phyloP scores from a whole-genome alignment of 2,113 vertebrate genomes.

The Barnardius zonarius region DNA sequence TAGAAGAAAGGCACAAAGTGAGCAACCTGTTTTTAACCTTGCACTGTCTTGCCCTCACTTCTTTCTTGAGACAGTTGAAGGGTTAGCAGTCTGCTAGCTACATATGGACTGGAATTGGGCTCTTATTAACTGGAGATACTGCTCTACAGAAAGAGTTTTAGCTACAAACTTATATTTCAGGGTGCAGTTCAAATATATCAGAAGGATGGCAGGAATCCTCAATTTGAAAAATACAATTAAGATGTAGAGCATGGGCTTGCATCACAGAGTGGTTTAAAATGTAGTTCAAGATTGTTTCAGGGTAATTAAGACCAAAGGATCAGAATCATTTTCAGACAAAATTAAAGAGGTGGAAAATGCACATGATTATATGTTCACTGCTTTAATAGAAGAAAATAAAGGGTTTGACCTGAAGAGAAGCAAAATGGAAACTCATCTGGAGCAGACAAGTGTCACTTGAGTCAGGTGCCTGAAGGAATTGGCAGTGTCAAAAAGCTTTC shows the following conservation, averaged over 20 bases:
- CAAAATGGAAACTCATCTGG: neutral
- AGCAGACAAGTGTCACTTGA: neutral
- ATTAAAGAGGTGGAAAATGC: neutral
- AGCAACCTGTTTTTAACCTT: neutral
- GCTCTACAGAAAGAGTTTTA: neutral
- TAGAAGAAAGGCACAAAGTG: neutral
- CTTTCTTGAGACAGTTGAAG: neutral
- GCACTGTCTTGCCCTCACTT: neutral
- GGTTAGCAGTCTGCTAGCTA: neutral
- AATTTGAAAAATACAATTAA: constrained; percentile 25
- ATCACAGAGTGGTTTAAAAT: constrained; percentile 16
- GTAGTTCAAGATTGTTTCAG: constrained; percentile 16
- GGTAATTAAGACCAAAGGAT: constrained; percentile 38
- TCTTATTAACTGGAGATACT: neutral
- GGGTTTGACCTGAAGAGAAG: neutral
- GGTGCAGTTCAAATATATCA: constrained; percentile 33
- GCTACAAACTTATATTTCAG: neutral
- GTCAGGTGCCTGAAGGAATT: neutral
- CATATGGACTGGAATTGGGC: neutral
- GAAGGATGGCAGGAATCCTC: neutral
- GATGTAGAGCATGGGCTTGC: neutral
- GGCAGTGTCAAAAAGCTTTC: neutral
- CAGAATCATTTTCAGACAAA: neutral
- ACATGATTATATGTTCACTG: neutral
- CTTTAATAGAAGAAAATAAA: constrained; percentile 6